Conservation (phyloP, 2,113 vertebrate genomes). For the Rutilus rutilus region DNA sequence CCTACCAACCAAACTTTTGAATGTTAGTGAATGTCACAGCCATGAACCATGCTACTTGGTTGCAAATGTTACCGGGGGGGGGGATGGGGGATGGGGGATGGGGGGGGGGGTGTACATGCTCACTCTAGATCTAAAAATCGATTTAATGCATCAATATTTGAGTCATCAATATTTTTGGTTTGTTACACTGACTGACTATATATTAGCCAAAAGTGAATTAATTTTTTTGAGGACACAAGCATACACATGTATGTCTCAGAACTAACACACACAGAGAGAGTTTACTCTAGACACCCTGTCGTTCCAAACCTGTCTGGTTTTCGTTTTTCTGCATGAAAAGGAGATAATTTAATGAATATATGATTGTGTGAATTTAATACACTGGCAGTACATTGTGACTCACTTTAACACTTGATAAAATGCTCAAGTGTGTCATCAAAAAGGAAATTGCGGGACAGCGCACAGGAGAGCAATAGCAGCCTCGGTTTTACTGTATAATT, state of each 20-base stretch:
- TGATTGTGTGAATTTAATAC: constrained; percentile 5
- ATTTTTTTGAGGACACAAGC: neutral
- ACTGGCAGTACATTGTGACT: neutral
- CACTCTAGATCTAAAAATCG: neutral
- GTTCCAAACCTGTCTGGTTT: neutral
- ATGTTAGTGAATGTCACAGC: no score
- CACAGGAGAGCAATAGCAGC: neutral
- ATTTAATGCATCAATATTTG: neutral
- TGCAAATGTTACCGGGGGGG: no score
- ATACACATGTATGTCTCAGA: neutral
- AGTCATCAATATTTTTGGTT: neutral
- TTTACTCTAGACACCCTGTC: neutral
- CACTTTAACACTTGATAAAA: neutral
- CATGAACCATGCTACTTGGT: no score
- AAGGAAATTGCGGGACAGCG: neutral
- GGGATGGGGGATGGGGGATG: no score
- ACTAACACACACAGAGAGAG: neutral
- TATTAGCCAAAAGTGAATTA: neutral
- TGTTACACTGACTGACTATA: neutral
- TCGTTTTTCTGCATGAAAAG: neutral
- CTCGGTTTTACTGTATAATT: neutral
- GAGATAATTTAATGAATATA: neutral
- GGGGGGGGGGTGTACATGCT: no score
- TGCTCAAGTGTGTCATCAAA: neutral
- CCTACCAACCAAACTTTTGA: no score